Conservation (phyloP, 2,113 vertebrate species). For the Cnemophilus loriae region DNA sequence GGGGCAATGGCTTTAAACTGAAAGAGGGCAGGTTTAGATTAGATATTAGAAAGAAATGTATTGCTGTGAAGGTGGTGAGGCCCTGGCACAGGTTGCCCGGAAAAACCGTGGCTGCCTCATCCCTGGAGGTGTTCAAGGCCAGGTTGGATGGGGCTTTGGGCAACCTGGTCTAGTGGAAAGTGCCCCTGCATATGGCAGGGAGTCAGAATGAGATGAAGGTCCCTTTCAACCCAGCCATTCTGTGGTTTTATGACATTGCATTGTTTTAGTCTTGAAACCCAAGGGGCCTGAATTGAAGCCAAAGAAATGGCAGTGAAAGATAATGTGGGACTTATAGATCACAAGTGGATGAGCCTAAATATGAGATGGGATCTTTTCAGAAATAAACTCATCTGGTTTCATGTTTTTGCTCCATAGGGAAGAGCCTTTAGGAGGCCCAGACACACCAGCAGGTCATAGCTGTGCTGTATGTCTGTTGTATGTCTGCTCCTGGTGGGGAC, state of each 20-base stretch:
- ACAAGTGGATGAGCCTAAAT: neutral
- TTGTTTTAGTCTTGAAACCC: neutral
- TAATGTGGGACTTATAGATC: neutral
- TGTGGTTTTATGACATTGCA: neutral
- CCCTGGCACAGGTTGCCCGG: neutral
- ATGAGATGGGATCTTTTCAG: neutral
- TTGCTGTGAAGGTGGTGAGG: neutral
- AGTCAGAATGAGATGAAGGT: neutral
- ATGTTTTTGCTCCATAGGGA: neutral
- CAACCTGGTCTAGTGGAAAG: neutral
- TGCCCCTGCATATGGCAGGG: neutral
- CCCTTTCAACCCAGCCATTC: neutral
- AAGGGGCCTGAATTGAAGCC: neutral
- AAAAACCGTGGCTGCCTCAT: neutral
- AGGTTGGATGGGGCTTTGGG: neutral
- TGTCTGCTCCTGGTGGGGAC: neutral
- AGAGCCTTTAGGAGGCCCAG: neutral
- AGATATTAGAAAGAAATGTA: neutral
- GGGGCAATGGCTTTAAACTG: neutral
- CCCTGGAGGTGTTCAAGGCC: neutral
- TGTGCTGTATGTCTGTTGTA: neutral
- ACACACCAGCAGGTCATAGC: neutral
- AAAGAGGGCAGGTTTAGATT: neutral
- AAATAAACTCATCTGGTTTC: neutral
- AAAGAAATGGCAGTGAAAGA: neutral